A percentile compares a stretch with the other conserved stretches of the same genome.
These are phyloP conservation scores for Drosophila meridiana DNA, from an alignment of 2,888 invertebrate species.

Conservation along the genomic window DNA sequence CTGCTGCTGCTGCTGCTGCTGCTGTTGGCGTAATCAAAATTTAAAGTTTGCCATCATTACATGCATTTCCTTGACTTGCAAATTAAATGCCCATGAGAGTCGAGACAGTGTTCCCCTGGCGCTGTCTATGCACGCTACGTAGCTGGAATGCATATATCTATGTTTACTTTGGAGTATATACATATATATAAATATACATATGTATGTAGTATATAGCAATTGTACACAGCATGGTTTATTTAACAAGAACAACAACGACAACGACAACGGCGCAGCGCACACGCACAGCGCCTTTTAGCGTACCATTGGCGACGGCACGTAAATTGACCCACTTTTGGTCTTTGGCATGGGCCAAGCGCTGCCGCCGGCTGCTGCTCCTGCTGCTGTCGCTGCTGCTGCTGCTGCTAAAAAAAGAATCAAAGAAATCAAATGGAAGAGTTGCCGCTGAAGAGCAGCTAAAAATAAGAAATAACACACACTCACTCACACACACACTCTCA, in stretches of 20 bases:
- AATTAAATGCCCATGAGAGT: slow-evolving; percentile 69
- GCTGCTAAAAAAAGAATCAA: slow-evolving; percentile 65
- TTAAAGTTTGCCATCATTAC: slow-evolving; percentile 70
- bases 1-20: slow-evolving; percentile 20
- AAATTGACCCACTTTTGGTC: slow-evolving; percentile 76
- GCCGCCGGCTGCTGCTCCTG: neutral
- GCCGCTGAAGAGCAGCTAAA: slow-evolving; percentile 38
- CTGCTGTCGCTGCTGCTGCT: slow-evolving; percentile 8
- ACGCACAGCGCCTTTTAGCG: slow-evolving; percentile 45
- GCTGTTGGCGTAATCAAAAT: slow-evolving; percentile 74
- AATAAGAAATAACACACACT: slow-evolving; percentile 12
- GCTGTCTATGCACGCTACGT: neutral
- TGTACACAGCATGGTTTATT: slow-evolving; percentile 71
- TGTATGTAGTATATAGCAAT: neutral
- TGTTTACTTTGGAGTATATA: neutral
- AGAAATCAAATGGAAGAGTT: slow-evolving; percentile 80
- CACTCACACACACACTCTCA: slow-evolving; percentile 4
- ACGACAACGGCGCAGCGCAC: slow-evolving; percentile 17
- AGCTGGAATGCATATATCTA: neutral
- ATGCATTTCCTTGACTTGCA: slow-evolving; percentile 68
- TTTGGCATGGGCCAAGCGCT: slow-evolving; percentile 48
- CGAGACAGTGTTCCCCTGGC: slow-evolving; percentile 16
- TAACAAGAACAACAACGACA: slow-evolving; percentile 74
- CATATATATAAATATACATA: neutral
- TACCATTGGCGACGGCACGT: slow-evolving; percentile 52